Evolutionary conservation across 1,140 invertebrate species (phyloP).

Genomic region (Nixonia krombeini): DNA sequence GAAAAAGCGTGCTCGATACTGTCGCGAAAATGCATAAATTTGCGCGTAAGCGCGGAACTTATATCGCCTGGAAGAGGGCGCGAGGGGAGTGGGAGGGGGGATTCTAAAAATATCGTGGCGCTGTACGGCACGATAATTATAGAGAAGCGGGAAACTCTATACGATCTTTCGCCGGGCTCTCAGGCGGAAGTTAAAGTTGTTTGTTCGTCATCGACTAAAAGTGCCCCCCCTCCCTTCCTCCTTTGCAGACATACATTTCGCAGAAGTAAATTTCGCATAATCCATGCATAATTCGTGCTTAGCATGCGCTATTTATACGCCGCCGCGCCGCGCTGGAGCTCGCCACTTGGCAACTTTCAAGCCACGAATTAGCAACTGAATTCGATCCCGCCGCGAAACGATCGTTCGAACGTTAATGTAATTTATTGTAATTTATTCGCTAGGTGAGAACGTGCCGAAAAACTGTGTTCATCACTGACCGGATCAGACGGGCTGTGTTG

Average conservation of each 20-base stretch:
- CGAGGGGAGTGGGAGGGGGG: no score
- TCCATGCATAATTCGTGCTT: neutral
- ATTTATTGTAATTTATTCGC: no score
- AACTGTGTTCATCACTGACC: no score
- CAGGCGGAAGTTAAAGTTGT: neutral
- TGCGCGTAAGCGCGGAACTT: neutral
- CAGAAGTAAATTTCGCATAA: neutral
- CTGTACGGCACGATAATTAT: neutral
- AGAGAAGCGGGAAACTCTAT: neutral
- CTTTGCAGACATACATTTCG: neutral
- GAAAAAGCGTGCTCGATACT: neutral
- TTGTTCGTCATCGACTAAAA: neutral
- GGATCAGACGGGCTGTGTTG: no score
- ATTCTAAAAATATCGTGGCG: neutral
- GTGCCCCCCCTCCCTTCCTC: neutral
- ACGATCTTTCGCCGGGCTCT: neutral
- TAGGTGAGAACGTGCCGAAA: no score
- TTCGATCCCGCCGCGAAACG: no score
- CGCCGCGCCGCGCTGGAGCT: no score
- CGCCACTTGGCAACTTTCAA: no score
- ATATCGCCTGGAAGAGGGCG: no score
- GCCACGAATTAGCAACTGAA: no score
- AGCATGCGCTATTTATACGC: neutral
- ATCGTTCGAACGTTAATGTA: no score
- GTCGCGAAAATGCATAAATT: slow-evolving; percentile 1